These are phyloP conservation scores for Heterodera carotae DNA, from an alignment of 1,140 invertebrate species.

Conservation along the genomic window DNA sequence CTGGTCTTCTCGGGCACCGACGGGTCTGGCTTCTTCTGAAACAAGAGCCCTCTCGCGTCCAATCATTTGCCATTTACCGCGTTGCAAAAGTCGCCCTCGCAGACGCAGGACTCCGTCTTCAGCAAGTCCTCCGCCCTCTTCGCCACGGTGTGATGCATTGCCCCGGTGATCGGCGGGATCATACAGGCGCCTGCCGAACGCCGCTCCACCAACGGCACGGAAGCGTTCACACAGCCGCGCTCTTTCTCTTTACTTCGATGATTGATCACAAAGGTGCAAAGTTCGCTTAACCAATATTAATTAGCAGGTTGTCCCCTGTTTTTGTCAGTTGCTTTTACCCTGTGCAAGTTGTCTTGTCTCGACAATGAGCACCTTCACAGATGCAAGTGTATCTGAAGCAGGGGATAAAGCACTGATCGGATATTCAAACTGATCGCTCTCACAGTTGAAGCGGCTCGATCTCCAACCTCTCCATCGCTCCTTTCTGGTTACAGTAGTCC, in stretches of 20 bases:
- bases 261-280: slow-evolving; percentile 62
- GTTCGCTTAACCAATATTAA: slow-evolving; percentile 49
- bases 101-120: slow-evolving; percentile 59
- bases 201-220: slow-evolving; percentile 60
- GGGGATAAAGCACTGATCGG: slow-evolving; percentile 8
- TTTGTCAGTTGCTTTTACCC: background rate
- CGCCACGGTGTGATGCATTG: slow-evolving; percentile 63
- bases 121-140: slow-evolving; percentile 59
- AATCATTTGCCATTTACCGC: background rate
- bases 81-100: slow-evolving; percentile 58
- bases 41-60: background rate
- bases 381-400: slow-evolving; percentile 52
- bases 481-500: slow-evolving; percentile 54
- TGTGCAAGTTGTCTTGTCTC: slow-evolving; percentile 34
- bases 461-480: slow-evolving; percentile 42
- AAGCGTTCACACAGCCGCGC: slow-evolving; percentile 64
- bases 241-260: slow-evolving; percentile 53
- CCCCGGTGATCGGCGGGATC: slow-evolving; percentile 64
- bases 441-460: slow-evolving; percentile 47
- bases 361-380: slow-evolving; percentile 59
- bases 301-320: background rate
- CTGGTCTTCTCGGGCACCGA: slow-evolving; percentile 51
- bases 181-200: slow-evolving; percentile 61
- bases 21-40: slow-evolving; percentile 51
- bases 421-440: background rate